Evolutionary conservation across 2,113 vertebrate genomes (phyloP).

Genomic region (Danio rerio): GRCz12tu NC_133176.1:45254001-45254500

Average conservation of each 20-base stretch:
- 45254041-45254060: neutral
- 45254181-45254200: neutral
- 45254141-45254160: neutral
- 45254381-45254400: too few relatives aligned
- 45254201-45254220: constrained; percentile 6
- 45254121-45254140: neutral
- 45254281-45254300: constrained; percentile 9
- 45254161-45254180: neutral
- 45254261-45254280: constrained; percentile 16
- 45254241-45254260: neutral
- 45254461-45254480: neutral
- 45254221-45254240: constrained; percentile 15
- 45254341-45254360: neutral
- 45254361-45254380: neutral
- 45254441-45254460: neutral
- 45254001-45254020: neutral
- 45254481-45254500: neutral
- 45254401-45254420: neutral
- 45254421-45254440: neutral
- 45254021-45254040: neutral
- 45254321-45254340: neutral
- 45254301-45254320: neutral
- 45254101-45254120: constrained; percentile 16
- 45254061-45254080: neutral
- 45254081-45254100: constrained; percentile 19